Percentiles rank a stretch among this genome's conserved stretches.
These are phyloP conservation scores for Conomelus anceps DNA, from an alignment of 2,888 invertebrate genomes.

Conservation along the genomic window DNA sequence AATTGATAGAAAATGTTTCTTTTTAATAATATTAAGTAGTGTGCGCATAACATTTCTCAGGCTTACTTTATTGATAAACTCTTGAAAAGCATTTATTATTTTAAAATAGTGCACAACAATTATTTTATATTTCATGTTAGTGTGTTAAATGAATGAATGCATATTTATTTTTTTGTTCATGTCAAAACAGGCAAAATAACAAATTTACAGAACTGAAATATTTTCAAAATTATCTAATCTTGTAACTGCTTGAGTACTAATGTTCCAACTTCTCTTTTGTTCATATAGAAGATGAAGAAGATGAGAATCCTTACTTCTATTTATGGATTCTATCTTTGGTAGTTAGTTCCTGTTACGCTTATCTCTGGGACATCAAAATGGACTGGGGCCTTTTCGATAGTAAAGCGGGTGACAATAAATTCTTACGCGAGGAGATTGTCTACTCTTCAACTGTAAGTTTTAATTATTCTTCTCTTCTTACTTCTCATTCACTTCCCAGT, in stretches of 20 bases:
- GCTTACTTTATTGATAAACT: too few relatives aligned
- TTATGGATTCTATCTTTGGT: slow-evolving; percentile 63
- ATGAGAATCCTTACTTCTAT: slow-evolving; percentile 59
- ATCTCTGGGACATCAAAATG: slow-evolving; percentile 82
- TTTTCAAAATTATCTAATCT: neutral
- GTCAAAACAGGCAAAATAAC: neutral
- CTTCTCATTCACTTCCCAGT: too few relatives aligned
- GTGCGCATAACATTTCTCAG: too few relatives aligned
- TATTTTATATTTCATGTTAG: too few relatives aligned
- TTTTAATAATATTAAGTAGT: too few relatives aligned
- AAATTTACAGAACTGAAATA: neutral
- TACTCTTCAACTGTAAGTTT: slow-evolving; percentile 62
- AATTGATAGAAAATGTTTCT: too few relatives aligned
- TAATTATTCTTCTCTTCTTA: too few relatives aligned
- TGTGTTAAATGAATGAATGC: too few relatives aligned
- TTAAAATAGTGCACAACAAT: too few relatives aligned
- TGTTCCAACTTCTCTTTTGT: neutral
- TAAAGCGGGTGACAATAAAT: slow-evolving; percentile 65
- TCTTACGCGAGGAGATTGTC: slow-evolving; percentile 71
- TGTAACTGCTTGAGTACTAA: neutral
- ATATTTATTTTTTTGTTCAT: too few relatives aligned
- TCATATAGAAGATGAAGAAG: slow-evolving; percentile 42
- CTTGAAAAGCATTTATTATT: too few relatives aligned
- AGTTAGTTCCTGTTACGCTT: slow-evolving; percentile 69
- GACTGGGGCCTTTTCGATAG: slow-evolving; percentile 80